Evolutionary conservation across 2,113 vertebrate genomes (phyloP).

Genomic region (Tragelaphus strepsiceros): DNA sequence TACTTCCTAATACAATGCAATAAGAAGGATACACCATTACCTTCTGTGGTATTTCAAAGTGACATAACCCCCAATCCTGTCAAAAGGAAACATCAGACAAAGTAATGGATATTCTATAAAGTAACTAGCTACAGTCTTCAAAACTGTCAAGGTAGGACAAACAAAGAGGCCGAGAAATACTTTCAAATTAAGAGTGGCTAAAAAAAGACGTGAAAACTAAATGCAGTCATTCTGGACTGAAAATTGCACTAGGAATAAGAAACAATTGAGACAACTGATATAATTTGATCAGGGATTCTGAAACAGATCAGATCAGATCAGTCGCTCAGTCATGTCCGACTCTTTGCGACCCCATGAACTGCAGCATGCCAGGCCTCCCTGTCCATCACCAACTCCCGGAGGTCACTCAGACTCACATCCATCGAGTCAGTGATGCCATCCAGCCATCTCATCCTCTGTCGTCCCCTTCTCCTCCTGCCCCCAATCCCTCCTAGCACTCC

Average conservation of each 20-base stretch:
- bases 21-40: background rate
- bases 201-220: constrained; percentile 5
- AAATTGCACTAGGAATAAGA: background rate
- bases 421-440: no score
- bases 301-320: background rate
- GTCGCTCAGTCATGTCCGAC: no score
- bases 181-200: background rate
- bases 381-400: no score
- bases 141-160: constrained; percentile 4
- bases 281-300: background rate
- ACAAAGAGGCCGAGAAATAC: background rate
- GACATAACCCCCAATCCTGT: background rate
- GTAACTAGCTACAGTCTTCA: background rate
- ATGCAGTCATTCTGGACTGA: background rate
- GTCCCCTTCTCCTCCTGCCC: no score
- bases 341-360: no score
- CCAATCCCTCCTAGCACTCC: no score
- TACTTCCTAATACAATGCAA: background rate
- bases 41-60: background rate
- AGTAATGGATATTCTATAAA: constrained; percentile 19
- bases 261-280: background rate
- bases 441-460: no score
- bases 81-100: background rate
- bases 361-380: no score
- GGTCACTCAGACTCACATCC: no score